Percentiles rank a stretch among this genome's conserved stretches.
phyloP scores from a whole-genome alignment of 2,797 vertebrate genomes.

The Agapornis canus region DNA sequence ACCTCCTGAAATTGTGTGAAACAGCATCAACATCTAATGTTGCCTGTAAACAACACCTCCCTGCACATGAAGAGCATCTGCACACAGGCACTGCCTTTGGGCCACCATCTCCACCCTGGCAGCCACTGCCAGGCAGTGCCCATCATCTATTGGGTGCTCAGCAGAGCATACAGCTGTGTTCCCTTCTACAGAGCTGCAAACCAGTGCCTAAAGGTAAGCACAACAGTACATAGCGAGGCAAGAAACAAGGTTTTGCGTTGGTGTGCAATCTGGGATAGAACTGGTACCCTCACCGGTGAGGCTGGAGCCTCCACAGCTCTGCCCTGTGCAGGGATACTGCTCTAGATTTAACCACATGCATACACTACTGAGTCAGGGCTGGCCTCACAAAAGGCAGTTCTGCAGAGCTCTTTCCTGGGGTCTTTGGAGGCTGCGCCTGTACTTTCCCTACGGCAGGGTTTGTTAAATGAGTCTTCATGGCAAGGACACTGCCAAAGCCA shows the following conservation, averaged over 20 bases:
- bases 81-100: background rate
- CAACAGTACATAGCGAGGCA: rapidly evolving
- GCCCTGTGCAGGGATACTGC: background rate
- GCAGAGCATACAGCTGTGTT: background rate
- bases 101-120: background rate
- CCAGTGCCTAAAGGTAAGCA: background rate
- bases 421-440: background rate
- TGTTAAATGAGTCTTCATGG: background rate
- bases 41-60: background rate
- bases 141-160: background rate
- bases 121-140: background rate
- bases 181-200: background rate
- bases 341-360: background rate
- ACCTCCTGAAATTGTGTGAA: background rate
- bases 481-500: background rate
- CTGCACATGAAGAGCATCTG: background rate
- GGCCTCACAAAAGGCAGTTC: background rate
- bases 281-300: background rate
- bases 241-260: background rate
- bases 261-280: background rate
- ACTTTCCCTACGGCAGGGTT: background rate
- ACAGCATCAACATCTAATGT: background rate
- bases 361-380: background rate
- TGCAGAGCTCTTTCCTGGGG: background rate
- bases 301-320: background rate